Evolutionary conservation across 2,888 invertebrate species (phyloP).

Genomic region (Bombylius discolor): DNA sequence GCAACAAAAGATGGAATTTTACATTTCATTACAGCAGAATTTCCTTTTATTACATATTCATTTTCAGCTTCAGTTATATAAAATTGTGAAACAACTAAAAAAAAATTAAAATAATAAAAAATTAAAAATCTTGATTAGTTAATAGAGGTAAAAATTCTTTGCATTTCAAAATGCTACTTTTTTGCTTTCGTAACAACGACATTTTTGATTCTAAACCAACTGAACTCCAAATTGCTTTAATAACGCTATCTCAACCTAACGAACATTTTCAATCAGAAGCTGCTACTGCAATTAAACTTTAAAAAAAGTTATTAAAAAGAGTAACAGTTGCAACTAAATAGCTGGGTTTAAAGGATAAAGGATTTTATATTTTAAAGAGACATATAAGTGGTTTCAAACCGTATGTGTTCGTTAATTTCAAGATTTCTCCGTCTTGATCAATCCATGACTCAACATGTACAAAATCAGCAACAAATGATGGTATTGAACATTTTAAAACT

Average conservation of each 20-base stretch:
- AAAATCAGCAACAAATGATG: conserved; percentile 61
- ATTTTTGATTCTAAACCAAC: too few species aligned
- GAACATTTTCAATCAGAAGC: too few species aligned
- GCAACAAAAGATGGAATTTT: conserved; percentile 89
- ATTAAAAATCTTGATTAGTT: background rate
- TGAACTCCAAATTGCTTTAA: too few species aligned
- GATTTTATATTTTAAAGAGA: conserved; percentile 6
- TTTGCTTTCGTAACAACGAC: too few species aligned
- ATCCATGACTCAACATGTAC: conserved; percentile 58
- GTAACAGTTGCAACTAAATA: background rate
- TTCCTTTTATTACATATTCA: conserved; percentile 85
- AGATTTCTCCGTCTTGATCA: conserved; percentile 40
- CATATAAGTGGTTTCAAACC: conserved; percentile 22
- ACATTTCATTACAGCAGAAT: conserved; percentile 84
- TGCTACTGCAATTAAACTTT: too few species aligned
- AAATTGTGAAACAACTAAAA: conserved; percentile 74
- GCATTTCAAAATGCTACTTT: too few species aligned
- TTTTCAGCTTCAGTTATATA: conserved; percentile 87
- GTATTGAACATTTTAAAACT: conserved; percentile 59
- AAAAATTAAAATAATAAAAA: conserved; percentile 4
- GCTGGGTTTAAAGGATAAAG: background rate
- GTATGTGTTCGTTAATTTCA: conserved; percentile 30
- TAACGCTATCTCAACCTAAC: too few species aligned
- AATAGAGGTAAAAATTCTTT: too few species aligned
- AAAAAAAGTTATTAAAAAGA: background rate